A percentile compares a stretch with the other conserved stretches of the same genome.
Conservation (phyloP, 2,888 invertebrate genomes). For the Falcaria lacertinaria region DNA sequence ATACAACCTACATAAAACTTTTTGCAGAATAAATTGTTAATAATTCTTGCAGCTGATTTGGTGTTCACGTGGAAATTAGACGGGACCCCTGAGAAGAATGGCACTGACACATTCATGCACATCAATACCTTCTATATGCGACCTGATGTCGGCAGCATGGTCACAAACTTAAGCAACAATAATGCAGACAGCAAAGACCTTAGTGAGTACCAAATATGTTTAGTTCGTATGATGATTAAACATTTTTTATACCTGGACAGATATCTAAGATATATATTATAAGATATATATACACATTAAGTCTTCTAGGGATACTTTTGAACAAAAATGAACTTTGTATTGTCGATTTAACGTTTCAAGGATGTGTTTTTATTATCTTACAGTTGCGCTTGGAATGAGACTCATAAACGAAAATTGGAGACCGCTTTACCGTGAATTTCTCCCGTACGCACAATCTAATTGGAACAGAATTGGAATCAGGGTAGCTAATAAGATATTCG, state of each 20-base stretch:
- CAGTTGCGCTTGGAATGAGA: conserved; percentile 75
- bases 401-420: conserved; percentile 82
- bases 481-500: conserved; percentile 75
- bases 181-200: conserved; percentile 73
- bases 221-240: too few species aligned
- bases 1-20: conserved; percentile 7
- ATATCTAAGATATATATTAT: too few species aligned
- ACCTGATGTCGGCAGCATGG: conserved; percentile 83
- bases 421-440: conserved; percentile 73
- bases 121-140: conserved; percentile 81
- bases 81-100: conserved; percentile 76
- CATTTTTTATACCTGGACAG: conserved; percentile 3
- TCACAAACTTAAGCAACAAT: conserved; percentile 80
- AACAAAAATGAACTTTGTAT: too few species aligned
- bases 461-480: conserved; percentile 78
- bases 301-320: too few species aligned
- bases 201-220: conserved; percentile 74
- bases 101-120: conserved; percentile 75
- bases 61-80: conserved; percentile 77
- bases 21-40: background rate
- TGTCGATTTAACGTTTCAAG: too few species aligned
- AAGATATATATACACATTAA: too few species aligned
- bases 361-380: conserved; percentile 44
- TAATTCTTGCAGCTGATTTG: conserved; percentile 69
- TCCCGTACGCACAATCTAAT: conserved; percentile 74